These are phyloP conservation scores for Prunella fulvescens DNA, from an alignment of 2,113 vertebrate genomes.

Conservation along the genomic window DNA sequence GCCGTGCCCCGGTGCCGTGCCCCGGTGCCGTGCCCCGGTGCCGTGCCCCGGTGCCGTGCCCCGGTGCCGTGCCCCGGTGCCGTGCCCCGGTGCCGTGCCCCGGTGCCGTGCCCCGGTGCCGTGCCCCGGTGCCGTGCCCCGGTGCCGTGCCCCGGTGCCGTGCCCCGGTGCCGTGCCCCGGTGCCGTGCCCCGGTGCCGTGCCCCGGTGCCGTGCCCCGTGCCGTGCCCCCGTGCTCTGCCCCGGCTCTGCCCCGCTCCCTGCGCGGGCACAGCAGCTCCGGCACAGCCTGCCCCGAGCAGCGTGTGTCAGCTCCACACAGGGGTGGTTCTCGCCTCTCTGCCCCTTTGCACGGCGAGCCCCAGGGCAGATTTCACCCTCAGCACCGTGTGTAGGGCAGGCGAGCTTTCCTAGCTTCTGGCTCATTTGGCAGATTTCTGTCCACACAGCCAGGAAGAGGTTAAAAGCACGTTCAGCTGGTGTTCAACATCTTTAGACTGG, in stretches of 20 bases:
- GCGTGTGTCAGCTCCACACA: rapidly evolving
- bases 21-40: too few species aligned
- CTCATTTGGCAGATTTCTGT: background rate
- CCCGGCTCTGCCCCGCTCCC: rapidly evolving
- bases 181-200: too few species aligned
- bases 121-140: too few species aligned
- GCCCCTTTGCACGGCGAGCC: background rate
- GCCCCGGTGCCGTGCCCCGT: background rate
- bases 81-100: too few species aligned
- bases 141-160: too few species aligned
- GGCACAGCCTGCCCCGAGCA: rapidly evolving
- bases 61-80: too few species aligned
- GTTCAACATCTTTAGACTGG: background rate
- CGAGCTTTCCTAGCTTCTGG: background rate
- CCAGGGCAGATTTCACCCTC: rapidly evolving
- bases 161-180: too few species aligned
- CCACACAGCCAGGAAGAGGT: background rate
- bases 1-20: too few species aligned
- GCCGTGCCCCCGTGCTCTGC: background rate
- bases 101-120: too few species aligned
- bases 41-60: too few species aligned
- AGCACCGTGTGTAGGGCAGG: background rate
- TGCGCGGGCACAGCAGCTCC: background rate
- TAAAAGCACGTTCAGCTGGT: background rate
- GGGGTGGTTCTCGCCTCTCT: background rate